Evolutionary conservation across 2,797 vertebrate species (phyloP), one percentile per base, ranked within the genome.

Genomic region (Scomberomorus guttatus): DNA sequence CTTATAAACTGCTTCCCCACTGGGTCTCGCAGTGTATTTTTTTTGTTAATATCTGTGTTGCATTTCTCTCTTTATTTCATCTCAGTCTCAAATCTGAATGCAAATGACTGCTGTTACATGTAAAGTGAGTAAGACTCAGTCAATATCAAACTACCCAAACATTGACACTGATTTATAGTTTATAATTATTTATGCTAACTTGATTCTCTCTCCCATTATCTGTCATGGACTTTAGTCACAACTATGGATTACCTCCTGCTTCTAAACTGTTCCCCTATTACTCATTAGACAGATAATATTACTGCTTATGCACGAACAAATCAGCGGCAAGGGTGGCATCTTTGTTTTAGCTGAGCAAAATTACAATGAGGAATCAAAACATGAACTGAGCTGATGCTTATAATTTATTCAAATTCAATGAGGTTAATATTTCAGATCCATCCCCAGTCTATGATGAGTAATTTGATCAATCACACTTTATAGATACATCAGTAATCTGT

Each of bases 31-130:
- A 44, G 24, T 32, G 61, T 14, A 22, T 65, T 46, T 44, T 10
- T 3, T 25, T 9, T 22, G 22, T 62, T 51, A 9, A 27, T 64
- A 50, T 55, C n/a, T 52, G 14, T 61, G n/a, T 20, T 64, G 25
- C 14, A 46, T 69, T 50, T 48, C 24, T 63, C 18, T 58, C 6
- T 55, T 6, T 56, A 20, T 22, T 24, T 65, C 14, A 34, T 27
- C 18, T 54, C 61, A 17, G 32, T 60, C 34, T 68, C 13, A 13
- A 17, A 74, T 63, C 56, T 54, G 7, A 71, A 74, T 67, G 13
- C 20, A 60, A 58, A 48, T 63, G 6, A 25, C 10, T 22, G 2
- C 17, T 6, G 51, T 59, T 42, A 46, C 27, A 57, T 34, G 1
- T 46, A 7, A 57, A 52, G n/a, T 44, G 42, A 32, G 20, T 56